Conservation (phyloP, 1,140 invertebrate species). For the Trachymyrmex cornetzi region DNA sequence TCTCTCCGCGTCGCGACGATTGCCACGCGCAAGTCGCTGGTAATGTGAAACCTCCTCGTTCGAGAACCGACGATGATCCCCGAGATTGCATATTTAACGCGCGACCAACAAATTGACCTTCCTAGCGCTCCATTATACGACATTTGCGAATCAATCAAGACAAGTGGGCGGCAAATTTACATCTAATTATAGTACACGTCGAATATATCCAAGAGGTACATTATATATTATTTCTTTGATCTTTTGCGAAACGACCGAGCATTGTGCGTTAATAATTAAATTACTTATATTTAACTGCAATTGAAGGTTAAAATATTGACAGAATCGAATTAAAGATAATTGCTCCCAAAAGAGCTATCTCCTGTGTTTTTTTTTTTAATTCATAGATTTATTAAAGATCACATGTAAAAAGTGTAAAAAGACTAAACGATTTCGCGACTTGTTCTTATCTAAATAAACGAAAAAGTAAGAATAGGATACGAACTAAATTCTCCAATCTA, state of each 20-base stretch:
- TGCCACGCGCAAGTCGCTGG: slow-evolving; percentile 43
- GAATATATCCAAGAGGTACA: slow-evolving; percentile 2
- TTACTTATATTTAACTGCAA: background rate
- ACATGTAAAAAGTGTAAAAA: background rate
- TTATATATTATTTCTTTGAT: slow-evolving; percentile 32
- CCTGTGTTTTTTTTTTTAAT: background rate
- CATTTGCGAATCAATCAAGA: slow-evolving; percentile 60
- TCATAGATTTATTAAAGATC: background rate
- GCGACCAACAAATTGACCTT: slow-evolving; percentile 55
- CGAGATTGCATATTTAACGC: slow-evolving; percentile 58
- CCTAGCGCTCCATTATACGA: slow-evolving; percentile 48
- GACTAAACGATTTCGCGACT: background rate
- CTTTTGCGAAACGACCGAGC: slow-evolving; percentile 11
- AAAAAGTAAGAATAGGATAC: background rate
- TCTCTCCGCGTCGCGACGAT: slow-evolving; percentile 59
- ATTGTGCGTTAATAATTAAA: slow-evolving; percentile 11
- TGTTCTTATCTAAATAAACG: background rate
- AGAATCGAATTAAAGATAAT: background rate
- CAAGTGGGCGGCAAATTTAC: slow-evolving; percentile 52
- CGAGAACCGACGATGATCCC: slow-evolving; percentile 43
- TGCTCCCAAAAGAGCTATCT: background rate
- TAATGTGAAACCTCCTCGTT: slow-evolving; percentile 59
- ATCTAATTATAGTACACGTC: slow-evolving; percentile 44
- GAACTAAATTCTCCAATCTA: background rate
- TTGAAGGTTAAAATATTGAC: background rate